Percentiles rank a stretch among this genome's conserved stretches.
phyloP scores from a whole-genome alignment of 64 coral and sea anemone genomes.

The Pachyseris speciosa region DNA sequence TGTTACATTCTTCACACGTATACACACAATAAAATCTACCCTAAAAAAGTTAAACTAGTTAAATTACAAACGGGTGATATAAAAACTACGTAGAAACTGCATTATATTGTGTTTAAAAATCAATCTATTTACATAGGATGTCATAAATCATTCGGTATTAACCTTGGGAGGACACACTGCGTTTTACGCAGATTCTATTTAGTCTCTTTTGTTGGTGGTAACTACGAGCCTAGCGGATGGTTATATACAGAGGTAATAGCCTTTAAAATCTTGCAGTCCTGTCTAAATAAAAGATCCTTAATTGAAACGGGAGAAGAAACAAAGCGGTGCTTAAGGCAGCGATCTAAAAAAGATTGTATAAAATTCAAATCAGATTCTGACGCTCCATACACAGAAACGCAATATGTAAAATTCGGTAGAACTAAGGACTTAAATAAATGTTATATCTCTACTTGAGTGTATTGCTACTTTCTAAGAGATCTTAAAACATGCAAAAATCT shows the following conservation, averaged over 20 bases:
- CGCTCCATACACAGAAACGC: too few species aligned
- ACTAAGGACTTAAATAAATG: too few species aligned
- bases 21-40: background rate
- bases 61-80: background rate
- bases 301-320: background rate
- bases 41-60: background rate
- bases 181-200: background rate
- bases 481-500: background rate
- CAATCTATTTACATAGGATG: constrained; percentile 4
- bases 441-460: too few species aligned
- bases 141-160: background rate
- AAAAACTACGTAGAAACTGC: background rate
- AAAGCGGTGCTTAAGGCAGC: too few species aligned
- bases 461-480: too few species aligned
- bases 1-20: background rate
- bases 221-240: background rate
- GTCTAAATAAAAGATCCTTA: background rate
- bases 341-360: too few species aligned
- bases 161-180: background rate
- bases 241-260: background rate
- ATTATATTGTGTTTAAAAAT: constrained; percentile 11
- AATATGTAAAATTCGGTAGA: too few species aligned
- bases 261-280: constrained; percentile 11
- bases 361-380: too few species aligned
- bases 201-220: background rate